Evolutionary conservation across 2,797 vertebrate species (phyloP).

Genomic region (Enteromius paludinosus): DNA sequence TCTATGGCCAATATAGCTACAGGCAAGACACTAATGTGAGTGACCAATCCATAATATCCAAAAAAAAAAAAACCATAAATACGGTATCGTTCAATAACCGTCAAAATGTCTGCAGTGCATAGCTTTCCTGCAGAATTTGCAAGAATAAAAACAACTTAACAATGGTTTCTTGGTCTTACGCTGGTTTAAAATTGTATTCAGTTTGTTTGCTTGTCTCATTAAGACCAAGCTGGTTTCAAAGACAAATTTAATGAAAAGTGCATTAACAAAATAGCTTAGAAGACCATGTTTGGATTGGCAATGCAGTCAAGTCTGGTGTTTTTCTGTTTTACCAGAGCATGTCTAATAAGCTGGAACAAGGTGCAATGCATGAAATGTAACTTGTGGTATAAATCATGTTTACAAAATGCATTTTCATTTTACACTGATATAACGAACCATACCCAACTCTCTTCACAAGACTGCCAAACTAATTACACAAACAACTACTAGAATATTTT

Average conservation of each 20-base stretch:
- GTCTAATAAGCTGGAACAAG: background rate
- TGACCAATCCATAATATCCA: slow-evolving; percentile 20
- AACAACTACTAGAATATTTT: background rate
- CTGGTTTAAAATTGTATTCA: background rate
- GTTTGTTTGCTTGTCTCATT: background rate
- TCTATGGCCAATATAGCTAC: slow-evolving; percentile 32
- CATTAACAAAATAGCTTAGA: background rate
- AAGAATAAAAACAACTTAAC: background rate
- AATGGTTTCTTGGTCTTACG: background rate
- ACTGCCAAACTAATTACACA: background rate
- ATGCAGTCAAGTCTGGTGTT: background rate
- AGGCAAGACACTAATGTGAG: slow-evolving; percentile 41
- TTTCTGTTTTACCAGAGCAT: background rate
- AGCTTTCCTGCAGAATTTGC: slow-evolving; percentile 9
- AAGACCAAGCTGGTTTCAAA: background rate
- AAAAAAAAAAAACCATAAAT: slow-evolving; percentile 35
- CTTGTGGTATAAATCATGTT: background rate
- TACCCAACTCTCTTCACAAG: background rate
- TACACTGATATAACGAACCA: background rate
- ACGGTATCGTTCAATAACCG: background rate
- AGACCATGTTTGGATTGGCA: background rate
- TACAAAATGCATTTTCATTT: background rate
- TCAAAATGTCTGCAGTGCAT: slow-evolving; percentile 22
- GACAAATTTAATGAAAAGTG: background rate
- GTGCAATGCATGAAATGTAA: background rate